Evolutionary conservation across 2,797 vertebrate genomes (phyloP).

Genomic region (Neoniphon sammara): DNA sequence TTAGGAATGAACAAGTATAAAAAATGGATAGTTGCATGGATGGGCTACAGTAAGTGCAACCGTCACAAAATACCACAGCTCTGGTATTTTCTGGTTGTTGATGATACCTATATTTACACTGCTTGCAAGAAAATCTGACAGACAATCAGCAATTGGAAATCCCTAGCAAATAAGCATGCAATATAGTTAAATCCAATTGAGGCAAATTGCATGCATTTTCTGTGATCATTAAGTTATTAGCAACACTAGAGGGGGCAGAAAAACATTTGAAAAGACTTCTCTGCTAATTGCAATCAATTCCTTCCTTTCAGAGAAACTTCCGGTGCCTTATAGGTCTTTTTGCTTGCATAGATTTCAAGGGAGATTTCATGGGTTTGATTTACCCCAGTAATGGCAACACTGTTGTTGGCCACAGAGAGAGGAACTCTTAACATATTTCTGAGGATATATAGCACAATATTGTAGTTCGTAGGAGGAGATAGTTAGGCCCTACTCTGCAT

Average conservation of each 20-base stretch:
- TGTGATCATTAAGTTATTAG: conserved; percentile 82
- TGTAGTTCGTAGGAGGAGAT: conserved; percentile 28
- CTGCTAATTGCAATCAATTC: conserved; percentile 81
- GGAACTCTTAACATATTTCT: conserved; percentile 21
- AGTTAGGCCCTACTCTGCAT: conserved; percentile 21
- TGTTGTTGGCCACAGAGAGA: conserved; percentile 4
- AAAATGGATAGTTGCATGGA: no score
- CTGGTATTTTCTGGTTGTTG: conserved; percentile 48
- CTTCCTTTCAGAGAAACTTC: conserved; percentile 72
- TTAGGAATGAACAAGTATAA: no score
- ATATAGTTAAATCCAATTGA: conserved; percentile 77
- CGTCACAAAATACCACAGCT: conserved; percentile 20
- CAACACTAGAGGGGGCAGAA: conserved; percentile 80
- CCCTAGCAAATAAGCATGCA: conserved; percentile 71
- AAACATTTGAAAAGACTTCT: conserved; percentile 76
- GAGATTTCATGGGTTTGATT: conserved; percentile 36
- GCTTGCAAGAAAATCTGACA: conserved; percentile 47
- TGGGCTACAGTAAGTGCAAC: conserved; percentile 7
- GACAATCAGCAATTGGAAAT: conserved; percentile 76
- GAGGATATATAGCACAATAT: conserved; percentile 38
- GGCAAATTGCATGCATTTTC: conserved; percentile 81
- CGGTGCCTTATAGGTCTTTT: conserved; percentile 60
- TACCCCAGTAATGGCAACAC: conserved; percentile 22
- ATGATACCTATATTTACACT: conserved; percentile 57
- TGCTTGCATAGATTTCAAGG: conserved; percentile 56